These are phyloP conservation scores for Cyclopterus lumpus DNA, from an alignment of 2,797 vertebrate genomes.

Conservation along the genomic window DNA sequence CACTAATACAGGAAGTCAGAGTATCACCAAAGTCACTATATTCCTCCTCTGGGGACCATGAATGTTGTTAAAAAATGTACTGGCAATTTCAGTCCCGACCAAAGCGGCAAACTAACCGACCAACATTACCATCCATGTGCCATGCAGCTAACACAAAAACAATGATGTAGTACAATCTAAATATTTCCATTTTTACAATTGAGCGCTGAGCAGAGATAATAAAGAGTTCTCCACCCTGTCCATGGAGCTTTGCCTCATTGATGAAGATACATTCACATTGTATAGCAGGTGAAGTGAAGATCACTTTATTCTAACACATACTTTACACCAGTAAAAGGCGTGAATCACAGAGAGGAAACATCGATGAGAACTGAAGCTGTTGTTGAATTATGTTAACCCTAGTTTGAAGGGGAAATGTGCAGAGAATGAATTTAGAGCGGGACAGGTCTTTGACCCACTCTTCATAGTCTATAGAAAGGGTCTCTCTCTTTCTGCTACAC, in stretches of 20 bases:
- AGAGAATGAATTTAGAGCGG: conserved; percentile 39
- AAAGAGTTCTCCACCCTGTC: conserved; percentile 15
- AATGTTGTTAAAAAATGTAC: not conserved
- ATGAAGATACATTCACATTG: conserved; percentile 53
- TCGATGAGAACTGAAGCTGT: conserved; percentile 60
- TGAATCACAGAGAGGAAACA: conserved; percentile 52
- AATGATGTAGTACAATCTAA: not conserved
- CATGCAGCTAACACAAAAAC: not conserved
- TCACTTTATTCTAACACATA: conserved; percentile 52
- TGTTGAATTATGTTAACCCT: conserved; percentile 63
- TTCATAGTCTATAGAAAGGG: conserved; percentile 28
- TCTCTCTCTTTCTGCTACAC: conserved; percentile 37
- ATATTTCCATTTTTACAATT: not conserved
- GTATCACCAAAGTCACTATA: not conserved
- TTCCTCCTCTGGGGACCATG: not conserved
- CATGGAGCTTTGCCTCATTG: conserved; percentile 7
- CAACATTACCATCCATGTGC: not conserved
- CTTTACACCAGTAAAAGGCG: conserved; percentile 40
- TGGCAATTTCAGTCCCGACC: not conserved
- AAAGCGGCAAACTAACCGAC: not conserved
- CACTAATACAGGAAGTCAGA: not conserved
- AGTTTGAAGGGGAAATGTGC: conserved; percentile 33
- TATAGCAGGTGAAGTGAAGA: conserved; percentile 28
- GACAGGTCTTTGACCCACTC: conserved; percentile 34
- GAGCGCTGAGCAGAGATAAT: conserved; percentile 6